Conservation (phyloP, 2,113 vertebrate genomes). For the Alethe castanea region DNA sequence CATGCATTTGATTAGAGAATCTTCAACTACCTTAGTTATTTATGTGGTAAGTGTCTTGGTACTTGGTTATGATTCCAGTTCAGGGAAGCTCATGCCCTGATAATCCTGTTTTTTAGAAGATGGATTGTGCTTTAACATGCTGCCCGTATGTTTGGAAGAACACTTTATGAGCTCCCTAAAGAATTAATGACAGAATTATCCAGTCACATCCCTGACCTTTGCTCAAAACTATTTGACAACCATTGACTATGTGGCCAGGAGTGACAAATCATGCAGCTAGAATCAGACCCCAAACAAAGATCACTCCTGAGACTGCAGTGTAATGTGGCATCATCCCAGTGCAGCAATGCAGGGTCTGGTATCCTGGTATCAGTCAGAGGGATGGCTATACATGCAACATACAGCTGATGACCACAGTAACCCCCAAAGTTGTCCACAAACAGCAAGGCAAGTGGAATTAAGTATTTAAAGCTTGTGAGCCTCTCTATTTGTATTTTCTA, state of each 20-base stretch:
- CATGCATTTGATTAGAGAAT: background rate
- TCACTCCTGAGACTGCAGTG: too few species aligned
- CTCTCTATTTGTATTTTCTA: background rate
- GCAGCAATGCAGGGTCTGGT: background rate
- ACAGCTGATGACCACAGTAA: background rate
- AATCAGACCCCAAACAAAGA: background rate
- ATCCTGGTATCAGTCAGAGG: background rate
- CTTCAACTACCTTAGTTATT: background rate
- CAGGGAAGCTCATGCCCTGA: background rate
- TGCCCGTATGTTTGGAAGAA: background rate
- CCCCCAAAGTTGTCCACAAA: background rate
- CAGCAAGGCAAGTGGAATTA: background rate
- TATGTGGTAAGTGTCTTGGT: background rate
- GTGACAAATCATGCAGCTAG: background rate
- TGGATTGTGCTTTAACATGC: background rate
- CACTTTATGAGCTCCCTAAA: background rate
- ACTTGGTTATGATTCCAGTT: background rate
- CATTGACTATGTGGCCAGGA: background rate
- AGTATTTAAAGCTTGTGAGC: background rate
- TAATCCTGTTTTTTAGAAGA: background rate
- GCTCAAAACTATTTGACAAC: background rate
- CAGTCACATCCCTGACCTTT: background rate
- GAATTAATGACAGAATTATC: background rate
- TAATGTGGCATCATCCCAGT: rapidly evolving
- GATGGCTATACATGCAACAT: background rate